Evolutionary conservation across 2,797 vertebrate genomes (phyloP), one percentile per base, ranked within the genome.

Genomic region (Botia kubotai): DNA sequence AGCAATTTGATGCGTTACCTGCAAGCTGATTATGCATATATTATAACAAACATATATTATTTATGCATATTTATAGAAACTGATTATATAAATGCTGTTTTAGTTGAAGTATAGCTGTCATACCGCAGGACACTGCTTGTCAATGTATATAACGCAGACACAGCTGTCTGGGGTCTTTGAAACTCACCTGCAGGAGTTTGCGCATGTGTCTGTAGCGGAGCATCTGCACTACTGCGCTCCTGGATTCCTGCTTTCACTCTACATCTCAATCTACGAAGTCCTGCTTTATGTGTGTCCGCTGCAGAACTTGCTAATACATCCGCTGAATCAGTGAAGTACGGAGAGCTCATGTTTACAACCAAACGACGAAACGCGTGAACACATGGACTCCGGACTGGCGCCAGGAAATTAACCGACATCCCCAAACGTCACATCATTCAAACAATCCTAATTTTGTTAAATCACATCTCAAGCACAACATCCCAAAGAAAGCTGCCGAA

Each of bases 181-280:
- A 26, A 1, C 77, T 29, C 16, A 77, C 84, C 71, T 80, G 53
- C 14, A 21, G 21, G 5, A 57, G 16, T 65, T 36, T 13, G 17
- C 0, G 16, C 26, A 21, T 13, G 3, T 16, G 57, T 17, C n/a
- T 29, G 50, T 68, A 63, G 67, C 29, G 4, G n/a, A 21, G 17
- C 19, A 55, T 21, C 3, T 33, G 72, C 74, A 68, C 92, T 80
- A 16, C 10, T 83, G 33, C 75, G 82, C 69, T 92, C 92, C 50
- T 88, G 91, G n/a, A 62, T 81, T 77, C 93, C 91, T 77, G 79
- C 84, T 70, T 94, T 93, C 73, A 93, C 87, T 29, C 79, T 89
- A 53, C 86, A 83, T 46, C 69, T 67, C 12, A 92, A 75, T 72
- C 86, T 80, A 2, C 69, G 55, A 3, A 81, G 71, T 36, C 77